Base-by-base conservation (phyloP, 2,888 invertebrate genomes). In the Flexamia atlantica region DNA sequence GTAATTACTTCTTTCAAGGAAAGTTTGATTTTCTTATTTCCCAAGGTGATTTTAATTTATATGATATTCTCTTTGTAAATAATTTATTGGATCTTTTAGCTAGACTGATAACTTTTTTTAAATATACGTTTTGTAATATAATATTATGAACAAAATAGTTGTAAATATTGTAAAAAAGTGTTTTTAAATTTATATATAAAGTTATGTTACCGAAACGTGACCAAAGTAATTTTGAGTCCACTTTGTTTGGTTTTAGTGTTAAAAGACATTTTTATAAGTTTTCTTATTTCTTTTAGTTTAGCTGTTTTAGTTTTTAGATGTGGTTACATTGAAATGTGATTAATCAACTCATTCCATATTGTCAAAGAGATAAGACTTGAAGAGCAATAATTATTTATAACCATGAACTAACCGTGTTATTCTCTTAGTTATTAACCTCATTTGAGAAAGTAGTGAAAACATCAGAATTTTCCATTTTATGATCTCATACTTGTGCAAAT, bases 261-360 rank as follows among this genome's bases (percentile, higher is more conserved):
- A 79, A 79, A 79, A 79, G 79, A 79, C 79, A 79, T 57, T 53
- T 79, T 79, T 53, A 36, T 79, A 79, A 79, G 79, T 79, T 79
- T 79, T 57, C 32, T 50, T 57, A 57, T 79, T 79, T 72, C 53
- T 72, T 72, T 5, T 30, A 32, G 68, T 68, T 28, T 68, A 32
- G 68, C 23, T 32, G 14, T 68, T 36, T 68, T 68, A 68, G 68
- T 68, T 36, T 72, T 1, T 72, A 64, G 28, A 1, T n/a, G 17
- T 46, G 14, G 46, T 53, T 23, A 12, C 25, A 14, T 64, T 64
- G 64, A 64, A 64, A 28, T 64, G 64, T 64, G 64, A 64, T 64
- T 64, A 23, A 57, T 23, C 17, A 64, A 28, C 64, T 64, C 64
- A 64, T 64, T 64, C 64, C 53, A 53, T 53, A 9, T 20, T 53